Base-by-base conservation (phyloP, 1,140 invertebrate species). In the Zaprionus davidi region DNA sequence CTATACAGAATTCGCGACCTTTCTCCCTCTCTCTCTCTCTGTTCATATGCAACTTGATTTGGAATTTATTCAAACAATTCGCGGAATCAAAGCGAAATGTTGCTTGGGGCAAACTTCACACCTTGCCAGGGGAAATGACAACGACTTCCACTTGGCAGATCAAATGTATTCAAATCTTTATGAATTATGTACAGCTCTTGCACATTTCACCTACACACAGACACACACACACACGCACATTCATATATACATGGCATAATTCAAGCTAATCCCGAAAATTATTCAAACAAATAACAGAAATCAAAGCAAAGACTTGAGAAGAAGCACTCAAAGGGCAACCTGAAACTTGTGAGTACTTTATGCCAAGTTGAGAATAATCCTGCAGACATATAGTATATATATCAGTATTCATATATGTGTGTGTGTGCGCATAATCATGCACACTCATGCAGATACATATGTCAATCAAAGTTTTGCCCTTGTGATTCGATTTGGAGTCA, bases 81-180 rank as follows among this genome's bases (percentile, higher is more conserved):
- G 41, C n/a, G 41, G 41, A 44, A 44, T 44, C 41, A 17, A 44
- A 17, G 5, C n/a, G 41, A n/a, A n/a, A 31, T 31, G n/a, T n/a
- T 46, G 41, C 41, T 3, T 7, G n/a, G 41, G n/a, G n/a, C 41
- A 17, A 7, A 46, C 15, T 46, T 46, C n/a, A 9, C 41, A 46
- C 41, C 41, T 46, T 46, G 41, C 6, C 41, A 2, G 38, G 38
- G 6, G 15, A 41, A 41, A 41, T n/a, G 38, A 41, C 15, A 15
- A n/a, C 41, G 7, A 15, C 38, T 41, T 46, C 41, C 41, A 46
- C 41, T 46, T 46, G 41, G n/a, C n/a, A 46, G 41, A 46, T 46
- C n/a, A 46, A 46, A 46, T 46, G 41, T 46, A 46, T 46, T 46
- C 51, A 53, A 53, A 53, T 24, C 20, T 53, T 53, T 53, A 17